Evolutionary conservation across 2,797 vertebrate species (phyloP).

Genomic region (Scolopax bukidnonensis): DNA sequence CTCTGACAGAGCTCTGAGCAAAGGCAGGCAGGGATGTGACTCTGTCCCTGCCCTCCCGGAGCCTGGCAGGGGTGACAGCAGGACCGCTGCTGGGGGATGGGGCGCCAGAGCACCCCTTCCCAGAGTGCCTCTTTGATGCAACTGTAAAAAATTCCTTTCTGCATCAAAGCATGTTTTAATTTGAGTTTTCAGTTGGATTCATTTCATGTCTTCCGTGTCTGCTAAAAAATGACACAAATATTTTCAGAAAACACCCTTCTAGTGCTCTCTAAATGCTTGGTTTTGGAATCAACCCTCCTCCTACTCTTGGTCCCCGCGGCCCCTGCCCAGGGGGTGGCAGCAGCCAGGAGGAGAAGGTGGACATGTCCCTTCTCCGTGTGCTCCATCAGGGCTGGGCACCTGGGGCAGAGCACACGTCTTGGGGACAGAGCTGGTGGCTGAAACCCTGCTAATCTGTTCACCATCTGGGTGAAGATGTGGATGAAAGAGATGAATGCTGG

Average conservation of each 20-base stretch:
- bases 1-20: neutral
- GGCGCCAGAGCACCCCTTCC: neutral
- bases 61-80: neutral
- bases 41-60: neutral
- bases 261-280: neutral
- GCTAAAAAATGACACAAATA: neutral
- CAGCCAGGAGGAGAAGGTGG: neutral
- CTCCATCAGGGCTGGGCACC: neutral
- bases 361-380: neutral
- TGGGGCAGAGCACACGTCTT: neutral
- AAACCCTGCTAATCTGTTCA: neutral
- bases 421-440: neutral
- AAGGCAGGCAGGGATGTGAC: neutral
- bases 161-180: conserved; percentile 18
- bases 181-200: conserved; percentile 18
- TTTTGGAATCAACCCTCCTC: neutral
- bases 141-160: neutral
- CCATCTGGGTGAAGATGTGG: neutral
- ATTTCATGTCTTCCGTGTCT: neutral
- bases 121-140: neutral
- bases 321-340: neutral
- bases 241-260: neutral
- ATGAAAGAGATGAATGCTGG: neutral
- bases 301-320: neutral
- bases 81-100: neutral